phyloP scores from a whole-genome alignment of 2,888 invertebrate species.

The Scrobipalpa atriplicella region DNA sequence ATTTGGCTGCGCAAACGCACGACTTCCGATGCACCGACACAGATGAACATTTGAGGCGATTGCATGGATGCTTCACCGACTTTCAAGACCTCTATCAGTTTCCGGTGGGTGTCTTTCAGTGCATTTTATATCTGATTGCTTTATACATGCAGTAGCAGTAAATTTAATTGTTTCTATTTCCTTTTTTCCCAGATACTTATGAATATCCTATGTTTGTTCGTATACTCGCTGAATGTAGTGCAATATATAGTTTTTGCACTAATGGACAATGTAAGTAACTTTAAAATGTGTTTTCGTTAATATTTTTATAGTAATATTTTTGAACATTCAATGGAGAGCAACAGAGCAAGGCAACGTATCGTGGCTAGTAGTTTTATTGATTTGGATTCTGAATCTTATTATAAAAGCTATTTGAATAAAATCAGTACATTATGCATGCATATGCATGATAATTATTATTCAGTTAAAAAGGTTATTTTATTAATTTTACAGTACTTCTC shows the following conservation, averaged over 20 bases:
- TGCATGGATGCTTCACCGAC: background rate
- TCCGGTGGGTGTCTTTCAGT: background rate
- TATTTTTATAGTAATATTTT: background rate
- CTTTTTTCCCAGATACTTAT: background rate
- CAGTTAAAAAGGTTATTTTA: no score
- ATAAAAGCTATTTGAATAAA: no score
- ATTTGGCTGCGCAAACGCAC: background rate
- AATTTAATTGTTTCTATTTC: background rate
- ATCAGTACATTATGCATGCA: no score
- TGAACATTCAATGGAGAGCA: background rate
- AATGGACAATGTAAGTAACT: background rate
- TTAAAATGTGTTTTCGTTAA: background rate
- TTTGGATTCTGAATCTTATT: no score
- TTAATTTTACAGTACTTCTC: background rate
- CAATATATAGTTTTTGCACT: background rate
- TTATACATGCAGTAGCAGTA: no score
- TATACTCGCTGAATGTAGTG: background rate
- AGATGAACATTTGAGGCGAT: conserved; percentile 6
- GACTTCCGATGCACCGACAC: background rate
- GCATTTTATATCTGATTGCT: no score
- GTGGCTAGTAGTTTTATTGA: no score
- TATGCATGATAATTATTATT: no score
- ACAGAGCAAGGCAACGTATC: no score
- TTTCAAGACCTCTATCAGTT: background rate
- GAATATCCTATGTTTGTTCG: background rate